Conservation (phyloP, 2,113 vertebrate genomes). For the Pelvicachromis taeniatus region DNA sequence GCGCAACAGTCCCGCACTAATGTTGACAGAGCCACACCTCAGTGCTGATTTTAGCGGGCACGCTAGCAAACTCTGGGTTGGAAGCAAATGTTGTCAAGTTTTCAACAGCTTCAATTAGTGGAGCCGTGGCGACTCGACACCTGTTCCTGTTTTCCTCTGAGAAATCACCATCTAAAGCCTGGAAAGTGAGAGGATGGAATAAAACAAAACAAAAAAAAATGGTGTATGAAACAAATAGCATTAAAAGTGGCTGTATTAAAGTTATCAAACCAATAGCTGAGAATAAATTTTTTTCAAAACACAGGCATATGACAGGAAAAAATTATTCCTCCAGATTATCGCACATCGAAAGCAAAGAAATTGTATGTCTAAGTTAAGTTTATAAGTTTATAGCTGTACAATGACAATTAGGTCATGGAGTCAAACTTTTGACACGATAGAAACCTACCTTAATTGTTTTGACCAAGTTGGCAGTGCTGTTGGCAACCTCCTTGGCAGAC, state of each 20-base stretch:
- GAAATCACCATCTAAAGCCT: conserved; percentile 97
- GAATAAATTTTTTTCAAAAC: background rate
- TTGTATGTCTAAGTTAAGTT: background rate
- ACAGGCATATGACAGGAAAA: background rate
- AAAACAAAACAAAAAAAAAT: background rate
- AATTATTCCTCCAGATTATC: background rate
- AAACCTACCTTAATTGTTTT: conserved; percentile 94
- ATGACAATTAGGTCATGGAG: background rate
- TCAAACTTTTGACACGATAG: background rate
- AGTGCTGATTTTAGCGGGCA: conserved; percentile 90
- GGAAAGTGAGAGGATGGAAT: background rate
- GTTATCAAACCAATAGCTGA: background rate
- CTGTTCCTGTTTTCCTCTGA: conserved; percentile 93
- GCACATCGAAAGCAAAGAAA: background rate
- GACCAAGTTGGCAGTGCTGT: conserved; percentile 96
- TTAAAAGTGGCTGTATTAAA: background rate
- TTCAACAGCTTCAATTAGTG: conserved; percentile 94
- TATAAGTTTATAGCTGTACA: background rate
- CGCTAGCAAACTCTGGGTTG: conserved; percentile 95
- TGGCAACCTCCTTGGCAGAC: conserved; percentile 97
- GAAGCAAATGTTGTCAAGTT: conserved; percentile 93
- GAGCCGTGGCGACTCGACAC: conserved; percentile 85
- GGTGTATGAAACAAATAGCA: background rate
- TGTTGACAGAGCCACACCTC: conserved; percentile 74
- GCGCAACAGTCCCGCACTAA: background rate